These are phyloP conservation scores for Rhabdornis inornatus DNA, from an alignment of 2,113 vertebrate species.

Conservation along the genomic window DNA sequence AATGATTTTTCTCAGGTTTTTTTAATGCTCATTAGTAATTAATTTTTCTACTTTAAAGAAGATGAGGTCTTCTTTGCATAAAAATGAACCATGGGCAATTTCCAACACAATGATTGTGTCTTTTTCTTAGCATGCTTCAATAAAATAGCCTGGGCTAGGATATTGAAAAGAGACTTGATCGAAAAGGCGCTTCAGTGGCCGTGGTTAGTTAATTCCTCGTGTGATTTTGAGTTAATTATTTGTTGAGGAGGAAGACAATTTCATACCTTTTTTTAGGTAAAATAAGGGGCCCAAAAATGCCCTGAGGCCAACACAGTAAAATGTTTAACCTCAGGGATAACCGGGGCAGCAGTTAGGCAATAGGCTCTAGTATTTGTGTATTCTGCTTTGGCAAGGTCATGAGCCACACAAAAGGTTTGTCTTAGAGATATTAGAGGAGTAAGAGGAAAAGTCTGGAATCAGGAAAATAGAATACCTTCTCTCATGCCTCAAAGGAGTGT, in stretches of 20 bases:
- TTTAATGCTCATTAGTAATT: slow-evolving; percentile 67
- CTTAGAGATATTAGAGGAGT: background rate
- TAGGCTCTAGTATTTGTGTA: background rate
- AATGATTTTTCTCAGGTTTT: slow-evolving; percentile 56
- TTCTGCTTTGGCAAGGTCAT: background rate
- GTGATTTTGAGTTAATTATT: background rate
- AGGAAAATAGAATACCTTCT: background rate
- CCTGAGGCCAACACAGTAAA: background rate
- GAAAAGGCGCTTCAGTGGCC: background rate
- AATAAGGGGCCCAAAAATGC: background rate
- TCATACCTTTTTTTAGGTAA: background rate
- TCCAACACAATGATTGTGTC: background rate
- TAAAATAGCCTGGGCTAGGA: background rate
- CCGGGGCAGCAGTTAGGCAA: background rate
- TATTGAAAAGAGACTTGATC: background rate
- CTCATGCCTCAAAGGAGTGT: accelerated
- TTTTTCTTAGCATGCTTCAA: slow-evolving; percentile 23
- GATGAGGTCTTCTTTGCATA: slow-evolving; percentile 48
- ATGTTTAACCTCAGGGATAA: background rate
- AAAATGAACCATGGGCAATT: slow-evolving; percentile 34
- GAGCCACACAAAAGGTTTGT: background rate
- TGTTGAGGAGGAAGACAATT: background rate
- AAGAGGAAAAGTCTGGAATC: background rate
- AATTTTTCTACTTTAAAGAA: slow-evolving; percentile 30
- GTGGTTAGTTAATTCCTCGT: background rate